These are phyloP conservation scores for Cheilosia urbana DNA, from an alignment of 2,888 invertebrate genomes.

Conservation along the genomic window DNA sequence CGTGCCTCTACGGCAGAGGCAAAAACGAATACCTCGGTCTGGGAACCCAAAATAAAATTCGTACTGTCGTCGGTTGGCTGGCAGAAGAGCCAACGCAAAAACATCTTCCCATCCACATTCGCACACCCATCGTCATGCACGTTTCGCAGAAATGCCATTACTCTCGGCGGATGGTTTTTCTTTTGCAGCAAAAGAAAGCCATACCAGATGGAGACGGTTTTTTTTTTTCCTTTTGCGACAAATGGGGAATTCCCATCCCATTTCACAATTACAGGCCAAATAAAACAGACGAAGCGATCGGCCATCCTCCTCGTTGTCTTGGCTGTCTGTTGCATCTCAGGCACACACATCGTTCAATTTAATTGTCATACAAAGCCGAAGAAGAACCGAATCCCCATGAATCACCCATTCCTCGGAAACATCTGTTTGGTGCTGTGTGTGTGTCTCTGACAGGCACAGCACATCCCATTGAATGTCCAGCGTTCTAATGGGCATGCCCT, in stretches of 20 bases:
- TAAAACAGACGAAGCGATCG: constrained; percentile 29
- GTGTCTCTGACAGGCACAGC: constrained; percentile 8
- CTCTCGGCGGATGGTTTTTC: constrained; percentile 29
- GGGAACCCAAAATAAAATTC: not conserved
- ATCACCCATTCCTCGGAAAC: constrained; percentile 56
- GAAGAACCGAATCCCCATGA: constrained; percentile 44
- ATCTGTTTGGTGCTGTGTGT: constrained; percentile 43
- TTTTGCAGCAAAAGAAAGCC: not conserved
- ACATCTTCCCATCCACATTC: constrained; percentile 11
- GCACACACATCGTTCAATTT: constrained; percentile 54
- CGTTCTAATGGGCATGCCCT: constrained; percentile 30
- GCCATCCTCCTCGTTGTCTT: constrained; percentile 32
- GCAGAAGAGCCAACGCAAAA: constrained; percentile 4
- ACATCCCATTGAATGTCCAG: constrained; percentile 15
- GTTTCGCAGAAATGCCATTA: constrained; percentile 67
- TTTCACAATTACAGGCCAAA: constrained; percentile 38
- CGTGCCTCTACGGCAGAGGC: not conserved
- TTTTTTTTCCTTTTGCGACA: constrained; percentile 22
- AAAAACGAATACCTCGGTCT: constrained; percentile 14
- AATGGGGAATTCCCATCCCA: constrained; percentile 63
- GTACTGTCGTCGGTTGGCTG: not conserved
- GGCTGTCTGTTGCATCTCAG: constrained; percentile 8
- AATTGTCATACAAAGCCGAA: constrained; percentile 64
- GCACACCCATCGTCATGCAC: not conserved
- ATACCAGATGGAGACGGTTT: constrained; percentile 1